Evolutionary conservation across 2,888 invertebrate species (phyloP).

Genomic region (Tanytarsus gracilentus): DNA sequence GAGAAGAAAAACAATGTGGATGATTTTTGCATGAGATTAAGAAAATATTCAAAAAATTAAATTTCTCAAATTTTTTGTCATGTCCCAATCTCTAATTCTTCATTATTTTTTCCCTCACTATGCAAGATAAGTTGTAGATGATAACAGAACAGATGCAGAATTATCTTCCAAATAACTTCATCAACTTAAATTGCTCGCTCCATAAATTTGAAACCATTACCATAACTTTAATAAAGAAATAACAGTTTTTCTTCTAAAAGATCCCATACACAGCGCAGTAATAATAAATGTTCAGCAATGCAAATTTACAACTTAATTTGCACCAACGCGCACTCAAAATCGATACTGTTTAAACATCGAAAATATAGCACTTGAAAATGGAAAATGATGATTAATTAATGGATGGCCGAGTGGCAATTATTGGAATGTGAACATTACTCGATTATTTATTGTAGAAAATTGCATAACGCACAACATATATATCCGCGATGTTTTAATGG

Average conservation of each 20-base stretch:
- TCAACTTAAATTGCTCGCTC: neutral
- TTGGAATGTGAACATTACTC: neutral
- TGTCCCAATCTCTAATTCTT: no score
- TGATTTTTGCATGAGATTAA: no score
- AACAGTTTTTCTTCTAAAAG: neutral
- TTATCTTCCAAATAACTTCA: neutral
- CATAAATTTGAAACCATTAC: neutral
- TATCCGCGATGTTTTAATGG: no score
- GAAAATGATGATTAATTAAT: conserved; percentile 12
- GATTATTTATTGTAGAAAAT: neutral
- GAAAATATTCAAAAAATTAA: no score
- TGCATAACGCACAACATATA: no score
- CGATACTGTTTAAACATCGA: no score
- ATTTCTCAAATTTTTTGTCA: no score
- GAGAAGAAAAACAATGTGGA: no score
- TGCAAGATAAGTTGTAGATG: no score
- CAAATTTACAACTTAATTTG: neutral
- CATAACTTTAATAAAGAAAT: neutral
- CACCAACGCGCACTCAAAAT: neutral
- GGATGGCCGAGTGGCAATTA: conserved; percentile 6
- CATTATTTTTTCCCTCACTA: no score
- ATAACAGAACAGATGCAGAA: neutral
- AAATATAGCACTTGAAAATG: neutral
- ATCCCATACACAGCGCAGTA: neutral
- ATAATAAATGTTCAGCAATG: no score